These are phyloP conservation scores for Palaemon carinicauda DNA, from an alignment of 1,140 invertebrate genomes.

Conservation along the genomic window DNA sequence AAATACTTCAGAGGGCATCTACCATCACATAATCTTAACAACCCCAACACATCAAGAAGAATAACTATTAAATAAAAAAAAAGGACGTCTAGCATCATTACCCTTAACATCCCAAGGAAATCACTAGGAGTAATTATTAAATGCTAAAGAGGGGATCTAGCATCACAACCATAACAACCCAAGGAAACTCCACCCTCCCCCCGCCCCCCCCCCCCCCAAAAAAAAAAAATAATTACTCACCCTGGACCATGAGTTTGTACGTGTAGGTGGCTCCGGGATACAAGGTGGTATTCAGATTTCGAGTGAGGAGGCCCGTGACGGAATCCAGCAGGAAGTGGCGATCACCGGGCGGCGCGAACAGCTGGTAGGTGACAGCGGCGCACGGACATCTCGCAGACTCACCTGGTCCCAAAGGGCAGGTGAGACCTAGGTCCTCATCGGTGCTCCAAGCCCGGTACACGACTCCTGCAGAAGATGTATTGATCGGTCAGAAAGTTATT, in stretches of 20 bases:
- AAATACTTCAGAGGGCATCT: too few relatives aligned
- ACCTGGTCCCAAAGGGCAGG: conserved; percentile 27
- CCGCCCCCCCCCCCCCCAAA: too few relatives aligned
- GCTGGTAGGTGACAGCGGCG: conserved; percentile 30
- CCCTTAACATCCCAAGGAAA: too few relatives aligned
- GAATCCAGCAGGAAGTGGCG: conserved; percentile 20
- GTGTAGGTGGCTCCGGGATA: conserved; percentile 5
- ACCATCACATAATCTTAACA: too few relatives aligned
- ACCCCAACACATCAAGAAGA: too few relatives aligned
- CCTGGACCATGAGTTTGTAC: conserved; percentile 40
- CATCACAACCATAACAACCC: too few relatives aligned
- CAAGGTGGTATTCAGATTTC: not conserved
- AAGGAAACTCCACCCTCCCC: not conserved
- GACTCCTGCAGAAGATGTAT: not conserved
- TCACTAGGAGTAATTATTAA: too few relatives aligned
- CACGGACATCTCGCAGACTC: conserved; percentile 29
- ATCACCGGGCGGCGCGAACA: conserved; percentile 15
- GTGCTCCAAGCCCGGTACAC: conserved; percentile 39
- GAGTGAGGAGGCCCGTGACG: conserved; percentile 2
- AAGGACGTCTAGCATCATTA: too few relatives aligned
- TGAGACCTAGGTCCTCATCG: conserved; percentile 38
- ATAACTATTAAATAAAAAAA: too few relatives aligned
- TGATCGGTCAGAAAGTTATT: not conserved
- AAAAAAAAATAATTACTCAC: too few relatives aligned
- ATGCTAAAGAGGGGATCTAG: too few relatives aligned